Evolutionary conservation across 2,113 vertebrate genomes (phyloP).

Genomic region (Casuarius casuarius): DNA sequence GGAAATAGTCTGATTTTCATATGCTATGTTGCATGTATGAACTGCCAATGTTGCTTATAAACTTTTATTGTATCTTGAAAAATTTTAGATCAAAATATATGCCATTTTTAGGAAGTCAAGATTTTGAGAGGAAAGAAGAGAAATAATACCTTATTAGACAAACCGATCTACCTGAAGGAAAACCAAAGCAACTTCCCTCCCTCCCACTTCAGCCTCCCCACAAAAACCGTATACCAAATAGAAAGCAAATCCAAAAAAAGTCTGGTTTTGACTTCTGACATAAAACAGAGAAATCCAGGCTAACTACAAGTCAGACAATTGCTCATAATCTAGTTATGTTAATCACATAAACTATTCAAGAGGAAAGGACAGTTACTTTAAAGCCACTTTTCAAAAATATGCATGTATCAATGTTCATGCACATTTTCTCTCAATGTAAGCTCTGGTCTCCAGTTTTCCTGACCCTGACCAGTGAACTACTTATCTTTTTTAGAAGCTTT

Average conservation of each 20-base stretch:
- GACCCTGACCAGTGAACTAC: neutral
- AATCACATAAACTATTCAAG: neutral
- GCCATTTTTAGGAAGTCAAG: neutral
- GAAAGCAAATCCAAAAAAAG: neutral
- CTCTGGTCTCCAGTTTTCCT: neutral
- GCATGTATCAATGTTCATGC: neutral
- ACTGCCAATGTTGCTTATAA: neutral
- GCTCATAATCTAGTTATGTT: neutral
- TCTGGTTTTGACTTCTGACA: neutral
- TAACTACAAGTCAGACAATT: neutral
- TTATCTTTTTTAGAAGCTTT: neutral
- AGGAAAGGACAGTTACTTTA: neutral
- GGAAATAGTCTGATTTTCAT: neutral
- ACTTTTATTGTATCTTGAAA: neutral
- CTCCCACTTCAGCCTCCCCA: neutral
- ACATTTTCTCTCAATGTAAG: neutral
- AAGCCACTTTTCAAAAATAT: neutral
- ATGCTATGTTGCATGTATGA: neutral
- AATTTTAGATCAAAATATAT: neutral
- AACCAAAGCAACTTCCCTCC: neutral
- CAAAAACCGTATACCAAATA: neutral
- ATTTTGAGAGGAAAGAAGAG: neutral
- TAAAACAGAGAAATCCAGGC: neutral
- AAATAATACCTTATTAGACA: neutral
- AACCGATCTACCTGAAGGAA: neutral